phyloP scores from a whole-genome alignment of 2,888 invertebrate species.

The Metalampra italica region DNA sequence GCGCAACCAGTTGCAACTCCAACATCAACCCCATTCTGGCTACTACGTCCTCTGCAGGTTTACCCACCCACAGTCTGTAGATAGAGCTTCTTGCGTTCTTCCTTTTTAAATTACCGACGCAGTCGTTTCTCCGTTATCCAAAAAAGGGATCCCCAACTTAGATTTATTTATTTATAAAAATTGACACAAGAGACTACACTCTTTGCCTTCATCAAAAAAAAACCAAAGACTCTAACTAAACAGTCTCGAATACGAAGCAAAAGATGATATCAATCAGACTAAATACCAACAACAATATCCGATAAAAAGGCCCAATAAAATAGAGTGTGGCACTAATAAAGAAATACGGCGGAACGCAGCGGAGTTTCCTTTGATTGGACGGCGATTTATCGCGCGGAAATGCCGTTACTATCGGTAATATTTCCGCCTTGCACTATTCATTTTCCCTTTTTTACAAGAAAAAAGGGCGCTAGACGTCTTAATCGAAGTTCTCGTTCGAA shows the following conservation, averaged over 20 bases:
- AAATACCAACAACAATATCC: constrained; percentile 61
- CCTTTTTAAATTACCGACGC: no score
- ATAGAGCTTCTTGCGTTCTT: no score
- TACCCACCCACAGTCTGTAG: no score
- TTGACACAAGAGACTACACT: no score
- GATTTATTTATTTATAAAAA: no score
- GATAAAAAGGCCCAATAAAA: constrained; percentile 74
- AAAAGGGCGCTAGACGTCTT: constrained; percentile 76
- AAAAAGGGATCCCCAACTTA: no score
- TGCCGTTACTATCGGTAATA: constrained; percentile 74
- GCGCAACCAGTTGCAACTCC: no score
- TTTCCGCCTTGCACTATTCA: constrained; percentile 75
- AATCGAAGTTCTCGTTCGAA: constrained; percentile 51
- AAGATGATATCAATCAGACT: constrained; percentile 52
- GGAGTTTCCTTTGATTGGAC: constrained; percentile 75
- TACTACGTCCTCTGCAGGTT: no score
- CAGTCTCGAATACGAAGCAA: not conserved
- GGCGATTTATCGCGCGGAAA: constrained; percentile 79
- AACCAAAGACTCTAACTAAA: not conserved
- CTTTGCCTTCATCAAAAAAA: not conserved
- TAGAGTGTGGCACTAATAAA: constrained; percentile 75
- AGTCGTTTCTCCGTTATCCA: no score
- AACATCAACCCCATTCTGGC: no score
- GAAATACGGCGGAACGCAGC: constrained; percentile 59
- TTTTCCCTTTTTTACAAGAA: constrained; percentile 75